Conservation (phyloP, 2,113 vertebrate species). For the Cyprinodon brontotheroides region DNA sequence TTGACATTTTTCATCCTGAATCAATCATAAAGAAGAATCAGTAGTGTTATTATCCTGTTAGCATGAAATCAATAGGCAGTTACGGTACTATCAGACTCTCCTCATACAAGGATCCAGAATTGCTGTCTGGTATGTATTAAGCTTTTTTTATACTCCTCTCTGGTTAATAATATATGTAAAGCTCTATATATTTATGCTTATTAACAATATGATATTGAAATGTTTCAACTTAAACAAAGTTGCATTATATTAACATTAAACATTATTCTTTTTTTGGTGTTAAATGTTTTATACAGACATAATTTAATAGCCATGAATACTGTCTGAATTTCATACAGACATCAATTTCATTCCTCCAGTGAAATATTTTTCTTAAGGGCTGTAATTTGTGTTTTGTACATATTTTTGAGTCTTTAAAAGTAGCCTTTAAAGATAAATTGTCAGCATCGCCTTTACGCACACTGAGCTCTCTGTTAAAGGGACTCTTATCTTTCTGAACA, state of each 20-base stretch:
- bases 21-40: no score
- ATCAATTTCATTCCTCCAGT: not conserved
- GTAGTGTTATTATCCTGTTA: no score
- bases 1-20: no score
- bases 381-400: not conserved
- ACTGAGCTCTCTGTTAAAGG: constrained; percentile 33
- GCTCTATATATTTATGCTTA: not conserved
- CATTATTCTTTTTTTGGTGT: no score
- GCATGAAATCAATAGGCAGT: not conserved
- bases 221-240: no score
- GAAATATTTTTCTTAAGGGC: not conserved
- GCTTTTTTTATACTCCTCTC: not conserved
- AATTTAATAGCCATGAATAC: no score
- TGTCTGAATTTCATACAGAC: no score
- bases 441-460: constrained; percentile 20
- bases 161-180: not conserved
- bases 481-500: constrained; percentile 24
- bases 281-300: no score
- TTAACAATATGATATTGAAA: no score
- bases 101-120: not conserved
- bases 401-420: not conserved
- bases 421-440: constrained; percentile 2
- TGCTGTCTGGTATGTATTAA: not conserved
- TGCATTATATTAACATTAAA: no score
- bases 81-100: not conserved